These are phyloP conservation scores for Phoenicopterus ruber DNA, from an alignment of 2,113 vertebrate genomes.

Conservation along the genomic window DNA sequence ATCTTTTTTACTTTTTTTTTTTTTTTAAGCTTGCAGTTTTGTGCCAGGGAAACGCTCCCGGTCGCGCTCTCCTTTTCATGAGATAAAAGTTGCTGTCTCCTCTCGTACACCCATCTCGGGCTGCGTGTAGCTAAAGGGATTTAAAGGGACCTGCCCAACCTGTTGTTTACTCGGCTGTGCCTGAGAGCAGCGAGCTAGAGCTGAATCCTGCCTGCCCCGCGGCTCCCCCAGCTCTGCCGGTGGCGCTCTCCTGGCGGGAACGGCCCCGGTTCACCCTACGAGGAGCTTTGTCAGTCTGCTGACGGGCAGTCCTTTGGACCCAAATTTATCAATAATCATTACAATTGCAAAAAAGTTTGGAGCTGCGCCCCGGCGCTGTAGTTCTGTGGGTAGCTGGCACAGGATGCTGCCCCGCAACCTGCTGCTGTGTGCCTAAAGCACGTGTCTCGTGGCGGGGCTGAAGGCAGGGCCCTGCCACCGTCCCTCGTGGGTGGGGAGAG, in stretches of 20 bases:
- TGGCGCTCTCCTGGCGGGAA: not conserved
- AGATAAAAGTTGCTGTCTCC: not conserved
- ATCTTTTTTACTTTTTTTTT: not conserved
- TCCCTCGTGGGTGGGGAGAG: not conserved
- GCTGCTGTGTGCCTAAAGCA: not conserved
- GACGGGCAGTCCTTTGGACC: not conserved
- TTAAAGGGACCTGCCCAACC: conserved; percentile 26
- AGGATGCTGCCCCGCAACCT: not conserved
- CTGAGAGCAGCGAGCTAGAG: not conserved
- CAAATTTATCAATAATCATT: not conserved
- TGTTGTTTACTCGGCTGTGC: not conserved
- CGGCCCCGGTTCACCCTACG: not conserved
- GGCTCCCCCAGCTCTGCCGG: not conserved
- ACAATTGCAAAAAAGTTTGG: not conserved
- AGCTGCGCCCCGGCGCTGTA: not conserved
- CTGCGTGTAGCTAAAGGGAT: not conserved
- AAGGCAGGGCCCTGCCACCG: not conserved
- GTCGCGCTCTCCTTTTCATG: not conserved
- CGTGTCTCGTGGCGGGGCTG: not conserved
- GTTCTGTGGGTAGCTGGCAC: not conserved
- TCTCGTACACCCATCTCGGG: not conserved
- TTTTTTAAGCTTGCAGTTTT: not conserved
- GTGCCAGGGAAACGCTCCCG: accelerated
- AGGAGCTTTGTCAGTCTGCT: not conserved
- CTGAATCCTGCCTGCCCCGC: not conserved